Evolutionary conservation across 2,888 invertebrate species (phyloP).

Genomic region (Platynereis dumerilii): DNA sequence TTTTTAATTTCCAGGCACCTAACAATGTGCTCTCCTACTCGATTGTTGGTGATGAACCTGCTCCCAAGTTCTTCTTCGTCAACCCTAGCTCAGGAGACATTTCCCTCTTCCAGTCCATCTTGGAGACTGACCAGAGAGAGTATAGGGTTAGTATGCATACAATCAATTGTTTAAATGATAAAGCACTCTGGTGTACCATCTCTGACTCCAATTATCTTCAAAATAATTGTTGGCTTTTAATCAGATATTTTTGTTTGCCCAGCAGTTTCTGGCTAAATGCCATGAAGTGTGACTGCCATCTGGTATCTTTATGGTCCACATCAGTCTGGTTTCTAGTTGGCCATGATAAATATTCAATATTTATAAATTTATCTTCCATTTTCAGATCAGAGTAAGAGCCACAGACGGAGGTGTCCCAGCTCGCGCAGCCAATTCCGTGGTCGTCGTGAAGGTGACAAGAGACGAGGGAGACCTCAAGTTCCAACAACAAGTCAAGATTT

Average conservation of each 20-base stretch:
- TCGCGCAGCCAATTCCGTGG: constrained; percentile 36
- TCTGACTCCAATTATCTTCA: too few relatives aligned
- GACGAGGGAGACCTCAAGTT: constrained; percentile 36
- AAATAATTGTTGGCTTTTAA: too few relatives aligned
- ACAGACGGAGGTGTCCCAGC: constrained; percentile 49
- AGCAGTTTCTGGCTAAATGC: too few relatives aligned
- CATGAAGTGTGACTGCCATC: too few relatives aligned
- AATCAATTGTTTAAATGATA: too few relatives aligned
- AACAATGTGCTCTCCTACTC: constrained; percentile 45
- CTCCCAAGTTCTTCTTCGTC: constrained; percentile 46
- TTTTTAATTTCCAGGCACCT: constrained; percentile 43
- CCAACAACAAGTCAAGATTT: constrained; percentile 9
- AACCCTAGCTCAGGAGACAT: constrained; percentile 47
- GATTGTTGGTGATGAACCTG: constrained; percentile 38
- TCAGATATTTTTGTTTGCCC: too few relatives aligned
- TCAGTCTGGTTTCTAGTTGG: too few relatives aligned
- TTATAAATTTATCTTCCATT: neutral
- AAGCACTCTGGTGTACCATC: too few relatives aligned
- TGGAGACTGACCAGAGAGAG: constrained; percentile 23
- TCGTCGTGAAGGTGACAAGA: constrained; percentile 47
- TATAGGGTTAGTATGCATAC: constrained; percentile 36
- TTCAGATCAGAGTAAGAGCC: constrained; percentile 46
- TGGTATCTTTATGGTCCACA: too few relatives aligned
- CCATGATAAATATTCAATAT: too few relatives aligned
- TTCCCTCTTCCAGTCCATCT: constrained; percentile 31